Base-by-base conservation (phyloP, 2,113 vertebrate species). In the Falcunculus frontatus region DNA sequence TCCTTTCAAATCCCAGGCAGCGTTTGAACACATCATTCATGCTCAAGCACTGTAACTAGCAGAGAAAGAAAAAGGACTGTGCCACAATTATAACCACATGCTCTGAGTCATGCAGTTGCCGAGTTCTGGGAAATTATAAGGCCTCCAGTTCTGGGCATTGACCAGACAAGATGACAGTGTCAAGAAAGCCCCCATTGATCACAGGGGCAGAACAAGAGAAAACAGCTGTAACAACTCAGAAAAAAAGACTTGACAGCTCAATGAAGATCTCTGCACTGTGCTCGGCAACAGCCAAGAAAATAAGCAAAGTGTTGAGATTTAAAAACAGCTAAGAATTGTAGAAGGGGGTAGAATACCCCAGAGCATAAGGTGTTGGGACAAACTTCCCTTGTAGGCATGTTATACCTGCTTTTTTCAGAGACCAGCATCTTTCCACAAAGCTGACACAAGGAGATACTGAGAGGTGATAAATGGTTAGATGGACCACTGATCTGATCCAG, bases 61-160 rank as follows among this genome's bases (percentile, higher is more conserved):
- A 1, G 64, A 82, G 77, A 95, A 96, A 96, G 90, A 97, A 96
- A 97, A 91, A 92, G 91, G 74, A 87, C 65, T 92, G 86, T 95
- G 67, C 88, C 92, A 95, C 96, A 95, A 96, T 95, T 93, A 89
- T 76, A 96, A 96, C 93, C 95, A 96, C 88, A 95, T 97, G 95
- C 93, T 96, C 95, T 93, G 95, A 96, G 83, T 96, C 86, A 95
- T 84, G 62, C 76, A 95, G 95, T 93, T 92, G 80, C 91, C 0
- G 89, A 96, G 86, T 95, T 96, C 95, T 94, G 92, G 80, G 90
- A 96, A 96, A 96, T 95, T 97, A 94, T 96, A 96, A 97, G 94
- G 49, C 92, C 95, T 90, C 68, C 41, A 94, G 69, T 93, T 95
- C 92, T 96, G 95, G 93, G 92, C 93, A 96, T 53, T 95, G 96